These are phyloP conservation scores for Lasiurus borealis DNA, from an alignment of 2,113 vertebrate species.

Conservation along the genomic window DNA sequence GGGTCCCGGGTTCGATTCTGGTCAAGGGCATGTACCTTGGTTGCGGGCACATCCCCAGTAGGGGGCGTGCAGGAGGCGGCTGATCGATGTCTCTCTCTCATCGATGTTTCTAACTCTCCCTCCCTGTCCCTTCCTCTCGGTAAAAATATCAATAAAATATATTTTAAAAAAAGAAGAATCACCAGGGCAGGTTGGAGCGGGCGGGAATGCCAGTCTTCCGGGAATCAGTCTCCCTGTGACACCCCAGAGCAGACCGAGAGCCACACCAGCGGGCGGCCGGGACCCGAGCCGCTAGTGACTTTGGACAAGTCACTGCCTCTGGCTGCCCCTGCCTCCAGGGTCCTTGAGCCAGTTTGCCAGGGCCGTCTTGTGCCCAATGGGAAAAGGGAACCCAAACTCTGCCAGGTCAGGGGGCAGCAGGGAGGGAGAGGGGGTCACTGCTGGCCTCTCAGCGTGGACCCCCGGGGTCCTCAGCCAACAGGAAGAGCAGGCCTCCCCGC, in stretches of 20 bases:
- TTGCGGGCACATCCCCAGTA: too few relatives aligned
- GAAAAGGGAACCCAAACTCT: not conserved
- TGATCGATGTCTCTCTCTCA: too few relatives aligned
- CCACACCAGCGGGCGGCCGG: not conserved
- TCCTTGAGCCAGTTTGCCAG: not conserved
- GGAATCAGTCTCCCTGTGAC: not conserved
- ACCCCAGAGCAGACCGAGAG: too few relatives aligned
- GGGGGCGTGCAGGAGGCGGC: too few relatives aligned
- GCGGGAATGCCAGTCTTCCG: not conserved
- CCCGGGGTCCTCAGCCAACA: not conserved
- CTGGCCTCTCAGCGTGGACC: not conserved
- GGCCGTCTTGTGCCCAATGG: conserved; percentile 35
- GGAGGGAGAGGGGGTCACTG: not conserved
- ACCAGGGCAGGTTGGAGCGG: not conserved
- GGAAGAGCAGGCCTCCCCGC: not conserved
- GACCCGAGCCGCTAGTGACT: not conserved
- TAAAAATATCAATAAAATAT: too few relatives aligned
- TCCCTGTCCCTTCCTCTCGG: too few relatives aligned
- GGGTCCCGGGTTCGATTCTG: too few relatives aligned
- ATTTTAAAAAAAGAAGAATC: too few relatives aligned
- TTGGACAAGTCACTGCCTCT: not conserved
- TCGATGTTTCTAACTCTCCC: too few relatives aligned
- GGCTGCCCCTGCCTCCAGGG: not conserved
- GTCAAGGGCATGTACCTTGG: too few relatives aligned
- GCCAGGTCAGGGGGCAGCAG: not conserved